These are phyloP conservation scores for Myotis daubentonii DNA, from an alignment of 2,797 vertebrate species.

Conservation along the genomic window DNA sequence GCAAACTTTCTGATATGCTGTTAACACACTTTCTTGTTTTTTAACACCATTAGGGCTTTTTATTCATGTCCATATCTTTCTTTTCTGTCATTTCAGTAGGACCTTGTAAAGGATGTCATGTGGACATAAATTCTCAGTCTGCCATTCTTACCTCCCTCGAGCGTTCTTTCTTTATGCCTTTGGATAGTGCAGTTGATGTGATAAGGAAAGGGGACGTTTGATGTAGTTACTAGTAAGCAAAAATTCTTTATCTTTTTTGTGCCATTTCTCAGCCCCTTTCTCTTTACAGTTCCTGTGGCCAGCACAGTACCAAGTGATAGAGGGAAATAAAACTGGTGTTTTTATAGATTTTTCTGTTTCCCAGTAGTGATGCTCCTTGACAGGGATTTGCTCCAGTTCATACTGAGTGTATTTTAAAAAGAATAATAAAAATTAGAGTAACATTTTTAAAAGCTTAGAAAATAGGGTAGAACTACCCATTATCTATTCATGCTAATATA, in stretches of 20 bases:
- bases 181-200: constrained; percentile 20
- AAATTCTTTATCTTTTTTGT: constrained; percentile 35
- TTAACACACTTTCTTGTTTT: constrained; percentile 17
- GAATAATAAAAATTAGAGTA: constrained; percentile 33
- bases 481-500: neutral
- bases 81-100: constrained; percentile 49
- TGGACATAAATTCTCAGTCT: constrained; percentile 9
- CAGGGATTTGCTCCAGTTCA: constrained; percentile 56
- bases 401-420: constrained; percentile 52
- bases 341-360: constrained; percentile 54
- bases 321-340: constrained; percentile 26
- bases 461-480: neutral
- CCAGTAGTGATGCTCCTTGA: constrained; percentile 17
- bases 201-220: constrained; percentile 33
- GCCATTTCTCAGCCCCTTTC: constrained; percentile 36
- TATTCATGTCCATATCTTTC: constrained; percentile 26
- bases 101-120: constrained; percentile 21
- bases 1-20: neutral
- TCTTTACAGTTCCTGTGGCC: neutral
- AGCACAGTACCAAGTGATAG: constrained; percentile 30
- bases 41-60: neutral
- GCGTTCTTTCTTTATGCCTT: constrained; percentile 47
- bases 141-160: constrained; percentile 36
- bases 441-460: constrained; percentile 28
- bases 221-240: constrained; percentile 35